A percentile compares a stretch with the other conserved stretches of the same genome.
Conservation (phyloP, 2,113 vertebrate genomes). For the Ptilonorhynchus violaceus region DNA sequence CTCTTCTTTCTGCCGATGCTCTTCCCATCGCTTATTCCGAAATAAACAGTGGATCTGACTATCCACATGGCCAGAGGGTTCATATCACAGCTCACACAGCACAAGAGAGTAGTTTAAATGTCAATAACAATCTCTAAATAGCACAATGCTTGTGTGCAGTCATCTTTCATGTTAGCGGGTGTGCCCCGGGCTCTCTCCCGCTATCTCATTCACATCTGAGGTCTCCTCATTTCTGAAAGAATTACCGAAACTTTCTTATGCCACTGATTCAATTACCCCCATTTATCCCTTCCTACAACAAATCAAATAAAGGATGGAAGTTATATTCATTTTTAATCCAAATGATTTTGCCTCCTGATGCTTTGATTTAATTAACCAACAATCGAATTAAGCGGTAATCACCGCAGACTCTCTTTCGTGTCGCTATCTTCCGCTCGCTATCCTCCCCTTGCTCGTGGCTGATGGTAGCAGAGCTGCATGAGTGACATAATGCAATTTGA, state of each 20-base stretch:
- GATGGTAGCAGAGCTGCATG: not conserved
- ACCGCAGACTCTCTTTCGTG: not conserved
- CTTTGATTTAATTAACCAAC: slow-evolving; percentile 61
- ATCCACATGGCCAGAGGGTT: not conserved
- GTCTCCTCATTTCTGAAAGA: slow-evolving; percentile 11
- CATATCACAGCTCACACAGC: not conserved
- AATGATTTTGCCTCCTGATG: slow-evolving; percentile 41
- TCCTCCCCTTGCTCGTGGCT: not conserved
- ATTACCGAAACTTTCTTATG: slow-evolving; percentile 29
- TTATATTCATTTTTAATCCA: slow-evolving; percentile 53
- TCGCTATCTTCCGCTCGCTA: not conserved
- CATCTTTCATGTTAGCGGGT: not conserved
- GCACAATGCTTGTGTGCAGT: not conserved
- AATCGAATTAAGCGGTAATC: slow-evolving; percentile 41
- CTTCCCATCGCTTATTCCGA: not conserved
- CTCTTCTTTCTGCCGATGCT: not conserved
- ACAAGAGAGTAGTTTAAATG: not conserved
- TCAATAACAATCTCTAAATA: not conserved
- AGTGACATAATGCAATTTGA: slow-evolving; percentile 32
- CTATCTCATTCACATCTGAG: slow-evolving; percentile 14
- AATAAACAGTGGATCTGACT: not conserved
- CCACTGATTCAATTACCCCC: slow-evolving; percentile 32
- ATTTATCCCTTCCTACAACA: slow-evolving; percentile 49
- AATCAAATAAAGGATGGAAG: slow-evolving; percentile 60
- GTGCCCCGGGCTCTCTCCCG: not conserved